Percentiles rank a stretch among this genome's conserved stretches.
Evolutionary conservation across 2,797 vertebrate species (phyloP).

Genomic region (Phylloscopus collybita): DNA sequence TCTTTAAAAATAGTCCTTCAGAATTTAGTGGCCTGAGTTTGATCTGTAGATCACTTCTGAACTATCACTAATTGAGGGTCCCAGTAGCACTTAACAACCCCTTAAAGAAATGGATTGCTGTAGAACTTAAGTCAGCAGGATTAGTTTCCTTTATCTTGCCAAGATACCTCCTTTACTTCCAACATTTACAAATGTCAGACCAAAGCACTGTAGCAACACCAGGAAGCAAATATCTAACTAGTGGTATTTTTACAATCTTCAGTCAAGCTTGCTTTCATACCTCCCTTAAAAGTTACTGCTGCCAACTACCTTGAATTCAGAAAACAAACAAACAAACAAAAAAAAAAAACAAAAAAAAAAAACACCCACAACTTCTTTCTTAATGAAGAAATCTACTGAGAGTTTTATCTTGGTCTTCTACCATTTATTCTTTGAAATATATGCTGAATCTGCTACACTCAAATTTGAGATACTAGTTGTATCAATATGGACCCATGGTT

Average conservation of each 20-base stretch:
- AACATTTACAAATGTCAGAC: background rate
- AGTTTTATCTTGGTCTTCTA: slow-evolving; percentile 71
- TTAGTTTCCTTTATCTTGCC: background rate
- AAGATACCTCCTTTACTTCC: background rate
- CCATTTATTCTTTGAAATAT: slow-evolving; percentile 73
- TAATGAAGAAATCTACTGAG: slow-evolving; percentile 72
- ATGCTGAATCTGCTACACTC: slow-evolving; percentile 64
- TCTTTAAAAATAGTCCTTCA: background rate
- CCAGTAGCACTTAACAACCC: background rate
- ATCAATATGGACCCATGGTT: slow-evolving; percentile 71
- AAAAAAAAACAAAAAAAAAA: background rate
- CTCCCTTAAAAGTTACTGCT: slow-evolving; percentile 44
- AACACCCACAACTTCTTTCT: background rate
- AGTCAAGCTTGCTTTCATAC: slow-evolving; percentile 20
- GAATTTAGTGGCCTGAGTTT: slow-evolving; percentile 1
- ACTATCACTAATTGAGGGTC: background rate
- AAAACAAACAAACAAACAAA: background rate
- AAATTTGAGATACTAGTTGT: slow-evolving; percentile 73
- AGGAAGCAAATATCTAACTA: background rate
- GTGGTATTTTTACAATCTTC: background rate
- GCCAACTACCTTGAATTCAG: slow-evolving; percentile 61
- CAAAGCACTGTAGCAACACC: background rate
- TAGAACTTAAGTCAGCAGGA: background rate
- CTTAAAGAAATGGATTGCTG: background rate
- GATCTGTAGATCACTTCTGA: background rate